Base-by-base conservation (phyloP, 2,113 vertebrate species). In the Saccopteryx bilineata region DNA sequence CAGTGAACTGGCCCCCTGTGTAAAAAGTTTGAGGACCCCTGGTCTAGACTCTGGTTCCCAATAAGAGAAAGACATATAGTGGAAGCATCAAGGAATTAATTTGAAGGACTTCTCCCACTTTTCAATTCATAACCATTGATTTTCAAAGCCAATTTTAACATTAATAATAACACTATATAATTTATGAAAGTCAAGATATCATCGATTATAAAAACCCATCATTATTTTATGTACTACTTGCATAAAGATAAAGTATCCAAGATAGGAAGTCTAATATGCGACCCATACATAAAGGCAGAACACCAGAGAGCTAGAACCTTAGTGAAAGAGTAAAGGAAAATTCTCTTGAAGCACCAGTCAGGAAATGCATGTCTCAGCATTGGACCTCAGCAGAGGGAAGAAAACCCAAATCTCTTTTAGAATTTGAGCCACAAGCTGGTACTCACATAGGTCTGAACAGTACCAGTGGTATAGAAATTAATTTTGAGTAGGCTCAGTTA, bases 401-500 rank as follows among this genome's bases (percentile, higher is more conserved):
- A 89, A 93, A 90, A 83, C 13, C 31, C 46, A 65, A 46, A 50
- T 31, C 5, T 58, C 4, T 76, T 21, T 63, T 69, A 50, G 54
- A 91, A 72, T 76, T 56, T 76, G 72, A 72, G 52, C 19, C 50
- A 33, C 11, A 31, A 15, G n/a, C 28, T 79, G 63, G 31, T 81
- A 80, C 56, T 61, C 54, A 50, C 26, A 31, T 10, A n/a, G 28
- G 15, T 72, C 69, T 63, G 9, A 74, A 76, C 46, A 48, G 74
- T 66, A 39, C 21, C 33, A 61, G 31, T 58, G n/a, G 19, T 76
- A 15, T 9, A 85, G 72, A 94, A 95, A 96, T 61, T 92, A 83
- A 81, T 94, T 94, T 93, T 79, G 52, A 52, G 82, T 61, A 23
- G 72, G 58, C 56, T 92, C 63, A 68, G 72, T 52, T 74, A 85